A percentile compares a stretch with the other conserved stretches of the same genome.
These are phyloP conservation scores for Pollenia angustigena DNA, from an alignment of 2,888 invertebrate genomes.

Conservation along the genomic window DNA sequence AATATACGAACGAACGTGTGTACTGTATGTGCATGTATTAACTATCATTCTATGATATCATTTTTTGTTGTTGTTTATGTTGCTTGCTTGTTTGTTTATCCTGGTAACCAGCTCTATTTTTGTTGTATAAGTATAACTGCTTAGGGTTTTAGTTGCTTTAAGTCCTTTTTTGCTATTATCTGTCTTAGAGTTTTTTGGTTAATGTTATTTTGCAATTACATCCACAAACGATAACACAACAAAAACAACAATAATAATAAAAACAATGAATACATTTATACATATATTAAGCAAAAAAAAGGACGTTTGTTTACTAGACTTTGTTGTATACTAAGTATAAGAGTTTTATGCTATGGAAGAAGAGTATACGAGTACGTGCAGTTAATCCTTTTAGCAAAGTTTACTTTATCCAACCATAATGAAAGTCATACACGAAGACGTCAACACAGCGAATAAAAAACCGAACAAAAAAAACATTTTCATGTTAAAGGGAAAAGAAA, in stretches of 20 bases:
- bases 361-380: constrained; percentile 55
- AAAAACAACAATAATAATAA: constrained; percentile 44
- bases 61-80: constrained; percentile 18
- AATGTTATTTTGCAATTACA: constrained; percentile 69
- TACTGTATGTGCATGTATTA: constrained; percentile 26
- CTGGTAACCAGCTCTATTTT: constrained; percentile 38
- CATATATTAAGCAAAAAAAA: constrained; percentile 37
- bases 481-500: not conserved
- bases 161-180: not conserved
- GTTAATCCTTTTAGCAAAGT: constrained; percentile 72
- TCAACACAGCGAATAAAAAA: constrained; percentile 48
- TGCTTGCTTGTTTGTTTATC: constrained; percentile 45
- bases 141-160: constrained; percentile 35
- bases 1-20: not conserved
- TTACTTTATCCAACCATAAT: constrained; percentile 62
- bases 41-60: constrained; percentile 35
- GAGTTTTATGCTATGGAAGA: constrained; percentile 6
- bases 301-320: constrained; percentile 29
- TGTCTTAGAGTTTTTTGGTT: constrained; percentile 15
- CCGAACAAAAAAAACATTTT: constrained; percentile 40
- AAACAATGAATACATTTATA: constrained; percentile 31
- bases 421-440: constrained; percentile 64
- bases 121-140: not conserved
- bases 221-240: constrained; percentile 63
- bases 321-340: constrained; percentile 15